Conservation (phyloP, 2,113 vertebrate species). For the Myotis lucifugus region DNA sequence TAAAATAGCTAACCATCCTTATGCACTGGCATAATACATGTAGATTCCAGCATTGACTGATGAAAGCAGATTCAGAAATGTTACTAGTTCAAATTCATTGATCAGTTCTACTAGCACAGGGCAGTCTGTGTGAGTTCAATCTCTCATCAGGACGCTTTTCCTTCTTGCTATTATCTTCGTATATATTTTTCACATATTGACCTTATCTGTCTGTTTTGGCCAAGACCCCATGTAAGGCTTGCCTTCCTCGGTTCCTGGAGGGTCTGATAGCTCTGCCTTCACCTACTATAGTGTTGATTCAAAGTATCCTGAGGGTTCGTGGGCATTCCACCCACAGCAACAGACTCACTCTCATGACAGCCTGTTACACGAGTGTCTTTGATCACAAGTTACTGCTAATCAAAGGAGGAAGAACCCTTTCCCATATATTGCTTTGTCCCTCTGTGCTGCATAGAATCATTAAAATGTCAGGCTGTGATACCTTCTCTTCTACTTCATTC, state of each 20-base stretch:
- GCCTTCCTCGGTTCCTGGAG: not conserved
- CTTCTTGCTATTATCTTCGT: not conserved
- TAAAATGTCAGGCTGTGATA: not conserved
- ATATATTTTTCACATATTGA: not conserved
- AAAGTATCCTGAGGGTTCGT: not conserved
- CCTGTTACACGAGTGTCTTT: not conserved
- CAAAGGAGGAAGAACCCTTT: not conserved
- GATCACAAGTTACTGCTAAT: not conserved
- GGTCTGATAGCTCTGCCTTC: not conserved
- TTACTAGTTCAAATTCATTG: not conserved
- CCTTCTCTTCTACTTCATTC: not conserved
- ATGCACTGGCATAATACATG: not conserved
- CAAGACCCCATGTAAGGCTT: not conserved
- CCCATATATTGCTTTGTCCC: not conserved
- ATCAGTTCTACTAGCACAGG: not conserved
- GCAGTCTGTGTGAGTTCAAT: not conserved
- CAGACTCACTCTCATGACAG: not conserved
- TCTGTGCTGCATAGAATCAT: not conserved
- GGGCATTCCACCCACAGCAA: not conserved
- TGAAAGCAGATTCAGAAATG: not conserved
- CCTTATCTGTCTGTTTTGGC: not conserved
- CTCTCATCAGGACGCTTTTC: not conserved
- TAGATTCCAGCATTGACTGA: not conserved
- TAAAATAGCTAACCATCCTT: not conserved
- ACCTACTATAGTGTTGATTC: not conserved